These are phyloP conservation scores for Tinamus guttatus DNA, from an alignment of 2,113 vertebrate species.

Conservation along the genomic window DNA sequence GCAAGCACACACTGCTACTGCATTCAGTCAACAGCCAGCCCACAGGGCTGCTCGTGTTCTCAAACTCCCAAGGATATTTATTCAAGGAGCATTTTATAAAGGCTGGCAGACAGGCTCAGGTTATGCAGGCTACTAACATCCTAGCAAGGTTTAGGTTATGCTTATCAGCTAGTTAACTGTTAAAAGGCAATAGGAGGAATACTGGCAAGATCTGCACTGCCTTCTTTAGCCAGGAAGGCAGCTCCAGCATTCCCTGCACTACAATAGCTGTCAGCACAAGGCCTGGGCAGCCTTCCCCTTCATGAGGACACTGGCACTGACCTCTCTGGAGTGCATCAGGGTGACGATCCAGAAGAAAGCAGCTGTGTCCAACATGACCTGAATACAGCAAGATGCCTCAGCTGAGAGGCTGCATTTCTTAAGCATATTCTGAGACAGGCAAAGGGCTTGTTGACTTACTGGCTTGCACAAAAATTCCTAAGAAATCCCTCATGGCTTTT, in stretches of 20 bases:
- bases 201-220: neutral
- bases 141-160: neutral
- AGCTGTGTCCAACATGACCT: neutral
- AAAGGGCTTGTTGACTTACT: neutral
- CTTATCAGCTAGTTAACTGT: neutral
- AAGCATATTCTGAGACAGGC: neutral
- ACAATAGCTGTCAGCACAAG: neutral
- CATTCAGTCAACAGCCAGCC: rapidly evolving
- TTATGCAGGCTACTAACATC: neutral
- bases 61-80: neutral
- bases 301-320: neutral
- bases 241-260: neutral
- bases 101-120: neutral
- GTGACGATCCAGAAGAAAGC: neutral
- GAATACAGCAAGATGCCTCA: neutral
- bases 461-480: neutral
- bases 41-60: rapidly evolving
- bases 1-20: rapidly evolving
- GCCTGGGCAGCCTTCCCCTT: neutral
- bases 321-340: neutral
- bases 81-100: neutral
- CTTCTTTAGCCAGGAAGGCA: neutral
- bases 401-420: neutral
- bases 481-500: neutral
- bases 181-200: neutral